Conservation (phyloP, 1,140 invertebrate species). For the Drosophila jambulina region DNA sequence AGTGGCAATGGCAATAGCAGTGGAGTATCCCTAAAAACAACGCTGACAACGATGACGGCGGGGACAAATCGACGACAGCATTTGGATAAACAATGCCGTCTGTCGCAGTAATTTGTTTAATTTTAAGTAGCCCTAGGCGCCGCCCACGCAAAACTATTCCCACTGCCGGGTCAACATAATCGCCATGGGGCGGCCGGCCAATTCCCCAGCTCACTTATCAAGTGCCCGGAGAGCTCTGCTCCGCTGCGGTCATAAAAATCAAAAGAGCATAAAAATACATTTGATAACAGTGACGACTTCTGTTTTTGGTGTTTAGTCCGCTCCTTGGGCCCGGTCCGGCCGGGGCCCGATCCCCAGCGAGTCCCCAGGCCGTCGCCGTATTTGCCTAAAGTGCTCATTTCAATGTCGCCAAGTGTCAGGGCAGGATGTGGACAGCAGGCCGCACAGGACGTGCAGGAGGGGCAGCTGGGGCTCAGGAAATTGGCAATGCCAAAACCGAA, state of each 20-base stretch:
- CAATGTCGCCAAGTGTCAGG: slow-evolving; percentile 81
- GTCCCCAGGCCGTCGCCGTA: slow-evolving; percentile 46
- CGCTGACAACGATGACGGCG: slow-evolving; percentile 42
- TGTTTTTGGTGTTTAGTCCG: slow-evolving; percentile 61
- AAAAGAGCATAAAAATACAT: slow-evolving; percentile 84
- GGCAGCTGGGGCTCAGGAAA: slow-evolving; percentile 57
- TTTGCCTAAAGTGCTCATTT: slow-evolving; percentile 82
- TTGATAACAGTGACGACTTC: slow-evolving; percentile 75
- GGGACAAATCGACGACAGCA: slow-evolving; percentile 73
- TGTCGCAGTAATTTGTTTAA: slow-evolving; percentile 75
- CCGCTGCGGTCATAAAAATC: slow-evolving; percentile 77
- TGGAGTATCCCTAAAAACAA: slow-evolving; percentile 40
- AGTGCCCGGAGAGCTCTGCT: slow-evolving; percentile 62
- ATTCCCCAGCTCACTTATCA: slow-evolving; percentile 69
- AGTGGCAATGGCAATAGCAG: not conserved
- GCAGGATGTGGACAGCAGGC: slow-evolving; percentile 57
- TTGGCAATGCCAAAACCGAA: slow-evolving; percentile 76
- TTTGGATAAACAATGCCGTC: slow-evolving; percentile 48
- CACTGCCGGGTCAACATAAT: slow-evolving; percentile 48
- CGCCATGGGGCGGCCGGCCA: slow-evolving; percentile 28
- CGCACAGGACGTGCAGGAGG: slow-evolving; percentile 26
- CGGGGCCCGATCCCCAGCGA: not conserved
- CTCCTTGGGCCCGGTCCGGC: slow-evolving; percentile 3
- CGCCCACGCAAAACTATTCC: slow-evolving; percentile 47
- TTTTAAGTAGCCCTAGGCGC: slow-evolving; percentile 71